phyloP scores from a whole-genome alignment of 2,797 vertebrate genomes.

The Helarctos malayanus region DNA sequence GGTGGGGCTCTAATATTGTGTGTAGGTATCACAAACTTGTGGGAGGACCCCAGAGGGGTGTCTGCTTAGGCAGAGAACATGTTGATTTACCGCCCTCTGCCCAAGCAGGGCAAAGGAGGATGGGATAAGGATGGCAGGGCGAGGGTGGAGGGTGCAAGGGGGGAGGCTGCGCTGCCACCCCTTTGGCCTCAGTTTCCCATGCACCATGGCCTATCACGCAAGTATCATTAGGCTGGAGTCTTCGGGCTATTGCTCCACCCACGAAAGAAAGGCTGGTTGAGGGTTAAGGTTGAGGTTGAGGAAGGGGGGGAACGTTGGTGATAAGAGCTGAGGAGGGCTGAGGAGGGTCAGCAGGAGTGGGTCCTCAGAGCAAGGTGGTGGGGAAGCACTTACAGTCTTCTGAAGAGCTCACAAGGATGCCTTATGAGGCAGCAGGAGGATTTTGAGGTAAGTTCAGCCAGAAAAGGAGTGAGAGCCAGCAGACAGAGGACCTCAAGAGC shows the following conservation, averaged over 20 bases:
- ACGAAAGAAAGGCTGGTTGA: neutral
- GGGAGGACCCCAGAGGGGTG: neutral
- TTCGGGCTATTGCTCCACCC: neutral
- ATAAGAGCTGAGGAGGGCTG: neutral
- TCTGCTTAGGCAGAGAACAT: neutral
- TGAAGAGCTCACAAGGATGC: neutral
- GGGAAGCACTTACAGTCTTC: neutral
- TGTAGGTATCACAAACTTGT: neutral
- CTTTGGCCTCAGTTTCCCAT: neutral
- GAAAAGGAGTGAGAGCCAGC: neutral
- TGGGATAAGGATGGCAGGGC: neutral
- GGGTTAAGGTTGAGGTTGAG: neutral
- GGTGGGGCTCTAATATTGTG: neutral
- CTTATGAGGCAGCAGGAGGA: neutral
- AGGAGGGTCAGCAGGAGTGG: neutral
- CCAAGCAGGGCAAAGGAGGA: neutral
- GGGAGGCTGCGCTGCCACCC: fast-evolving
- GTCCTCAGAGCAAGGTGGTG: neutral
- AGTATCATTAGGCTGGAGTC: neutral
- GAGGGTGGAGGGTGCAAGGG: neutral
- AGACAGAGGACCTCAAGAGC: neutral
- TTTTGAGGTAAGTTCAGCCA: neutral
- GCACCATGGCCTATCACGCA: neutral
- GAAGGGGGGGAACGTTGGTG: neutral
- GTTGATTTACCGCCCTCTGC: neutral